These are phyloP conservation scores for Aphelenchoides besseyi DNA, from an alignment of 1,140 invertebrate species.

Conservation along the genomic window DNA sequence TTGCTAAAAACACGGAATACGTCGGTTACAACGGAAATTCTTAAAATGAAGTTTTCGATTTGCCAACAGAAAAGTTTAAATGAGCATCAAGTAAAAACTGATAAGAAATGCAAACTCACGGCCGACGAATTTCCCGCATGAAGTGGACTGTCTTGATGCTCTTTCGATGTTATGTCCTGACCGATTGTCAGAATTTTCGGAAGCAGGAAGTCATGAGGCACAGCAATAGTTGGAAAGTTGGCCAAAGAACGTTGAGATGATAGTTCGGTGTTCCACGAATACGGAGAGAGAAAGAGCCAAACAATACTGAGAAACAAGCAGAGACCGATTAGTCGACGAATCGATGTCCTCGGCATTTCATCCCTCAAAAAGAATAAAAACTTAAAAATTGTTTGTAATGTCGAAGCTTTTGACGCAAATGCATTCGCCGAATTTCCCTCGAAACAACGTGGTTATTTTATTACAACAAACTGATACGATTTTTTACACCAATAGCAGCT, in stretches of 20 bases:
- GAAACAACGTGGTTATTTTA: too few species aligned
- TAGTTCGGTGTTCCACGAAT: background rate
- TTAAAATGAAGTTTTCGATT: background rate
- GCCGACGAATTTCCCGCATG: background rate
- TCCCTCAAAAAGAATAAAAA: background rate
- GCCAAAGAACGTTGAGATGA: too few species aligned
- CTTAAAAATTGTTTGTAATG: background rate
- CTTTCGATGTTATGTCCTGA: background rate
- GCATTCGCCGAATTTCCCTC: background rate
- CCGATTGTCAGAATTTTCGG: background rate
- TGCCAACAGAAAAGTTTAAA: background rate
- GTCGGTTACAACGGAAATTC: background rate
- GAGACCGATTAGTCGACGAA: background rate
- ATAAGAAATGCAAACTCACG: background rate
- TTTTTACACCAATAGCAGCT: too few species aligned
- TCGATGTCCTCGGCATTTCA: background rate
- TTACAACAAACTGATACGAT: too few species aligned
- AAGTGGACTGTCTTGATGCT: background rate
- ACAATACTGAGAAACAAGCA: background rate
- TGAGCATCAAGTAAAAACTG: background rate
- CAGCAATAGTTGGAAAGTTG: background rate
- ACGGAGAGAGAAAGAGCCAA: background rate
- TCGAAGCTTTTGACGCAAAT: too few species aligned
- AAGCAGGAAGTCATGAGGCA: background rate
- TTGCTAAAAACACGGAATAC: slow-evolving; percentile 36